Base-by-base conservation (phyloP, 1,140 invertebrate genomes). In the Solenopsis invicta region DNA sequence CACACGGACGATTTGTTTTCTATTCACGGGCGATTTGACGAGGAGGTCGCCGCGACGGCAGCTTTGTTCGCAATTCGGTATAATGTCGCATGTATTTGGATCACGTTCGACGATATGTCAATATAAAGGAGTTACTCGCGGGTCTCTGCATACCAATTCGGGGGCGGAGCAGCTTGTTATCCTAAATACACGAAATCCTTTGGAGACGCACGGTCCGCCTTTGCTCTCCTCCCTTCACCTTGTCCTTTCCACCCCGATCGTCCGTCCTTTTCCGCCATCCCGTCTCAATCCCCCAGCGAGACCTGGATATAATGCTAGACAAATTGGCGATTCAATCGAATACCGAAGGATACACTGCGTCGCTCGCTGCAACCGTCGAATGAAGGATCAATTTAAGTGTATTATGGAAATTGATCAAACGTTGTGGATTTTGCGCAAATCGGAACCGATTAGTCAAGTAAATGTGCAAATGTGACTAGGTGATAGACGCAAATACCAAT, bases 151-250 rank as follows among this genome's bases (percentile, higher is more conserved):
- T 95, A 93, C 94, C 93, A 95, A 95, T 95, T 94, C 90, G 85
- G 76, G 87, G 92, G 92, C 92, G 92, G 91, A 93, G 91, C 92
- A 91, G 94, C 95, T 95, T 95, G 95, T 95, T 95, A 95, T 95
- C 95, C 95, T 95, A 95, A 95, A 95, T 95, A 95, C 93, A 95
- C 94, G 94, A 95, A 95, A 95, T 95, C 95, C 94, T 95, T 95
- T 93, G 92, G 93, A 94, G 91, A 94, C 87, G 92, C 91, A 88
- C 86, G 90, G 80, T 88, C 91, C 87, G 90, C 90, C 92, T 91
- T 91, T 89, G 82, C 87, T 67, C 78, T 88, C 75, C 80, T 61
- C 67, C 48, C 69, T 84, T 77, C 74, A 29, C 16, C 69, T 72
- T 72, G 84, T 69, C 80, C 41, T 72, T 62, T 62, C 34, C 29